Percentiles rank a stretch among this genome's conserved stretches.
These are phyloP conservation scores for Nemapogon koenigi DNA, from an alignment of 2,888 invertebrate species.

Conservation along the genomic window DNA sequence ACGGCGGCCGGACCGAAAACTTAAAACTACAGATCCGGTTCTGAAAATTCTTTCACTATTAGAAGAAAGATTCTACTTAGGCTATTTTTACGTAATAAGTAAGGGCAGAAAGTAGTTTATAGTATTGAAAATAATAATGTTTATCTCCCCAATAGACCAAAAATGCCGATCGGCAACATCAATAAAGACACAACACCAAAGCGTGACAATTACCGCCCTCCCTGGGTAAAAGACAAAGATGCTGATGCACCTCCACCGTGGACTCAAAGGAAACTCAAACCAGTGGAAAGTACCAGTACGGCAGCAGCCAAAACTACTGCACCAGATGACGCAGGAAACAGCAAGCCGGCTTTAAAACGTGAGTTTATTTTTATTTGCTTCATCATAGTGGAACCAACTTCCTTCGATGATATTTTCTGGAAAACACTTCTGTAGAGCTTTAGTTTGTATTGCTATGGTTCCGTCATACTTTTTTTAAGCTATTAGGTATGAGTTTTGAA, in stretches of 20 bases:
- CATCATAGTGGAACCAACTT: not conserved
- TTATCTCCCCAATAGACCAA: too few relatives aligned
- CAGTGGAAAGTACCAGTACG: constrained; percentile 37
- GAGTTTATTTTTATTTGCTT: constrained; percentile 20
- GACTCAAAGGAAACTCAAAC: constrained; percentile 62
- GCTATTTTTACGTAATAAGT: too few relatives aligned
- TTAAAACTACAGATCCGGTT: too few relatives aligned
- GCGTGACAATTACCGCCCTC: constrained; percentile 74
- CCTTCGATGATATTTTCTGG: not conserved
- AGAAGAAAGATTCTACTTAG: too few relatives aligned
- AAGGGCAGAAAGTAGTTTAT: too few relatives aligned
- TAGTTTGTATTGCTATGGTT: too few relatives aligned
- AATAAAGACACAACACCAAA: constrained; percentile 60
- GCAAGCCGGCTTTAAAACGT: constrained; percentile 35
- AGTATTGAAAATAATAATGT: too few relatives aligned
- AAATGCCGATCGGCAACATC: constrained; percentile 54
- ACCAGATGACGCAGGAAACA: constrained; percentile 2
- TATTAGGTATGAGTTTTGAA: too few relatives aligned
- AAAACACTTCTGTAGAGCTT: too few relatives aligned
- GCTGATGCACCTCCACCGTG: constrained; percentile 68
- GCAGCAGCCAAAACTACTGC: constrained; percentile 24
- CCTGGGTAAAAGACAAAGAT: constrained; percentile 76
- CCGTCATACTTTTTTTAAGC: too few relatives aligned
- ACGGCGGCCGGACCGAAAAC: too few relatives aligned
- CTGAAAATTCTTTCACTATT: too few relatives aligned